Evolutionary conservation across 2,888 invertebrate genomes (phyloP).

Genomic region (Sminthurides aquaticus): DNA sequence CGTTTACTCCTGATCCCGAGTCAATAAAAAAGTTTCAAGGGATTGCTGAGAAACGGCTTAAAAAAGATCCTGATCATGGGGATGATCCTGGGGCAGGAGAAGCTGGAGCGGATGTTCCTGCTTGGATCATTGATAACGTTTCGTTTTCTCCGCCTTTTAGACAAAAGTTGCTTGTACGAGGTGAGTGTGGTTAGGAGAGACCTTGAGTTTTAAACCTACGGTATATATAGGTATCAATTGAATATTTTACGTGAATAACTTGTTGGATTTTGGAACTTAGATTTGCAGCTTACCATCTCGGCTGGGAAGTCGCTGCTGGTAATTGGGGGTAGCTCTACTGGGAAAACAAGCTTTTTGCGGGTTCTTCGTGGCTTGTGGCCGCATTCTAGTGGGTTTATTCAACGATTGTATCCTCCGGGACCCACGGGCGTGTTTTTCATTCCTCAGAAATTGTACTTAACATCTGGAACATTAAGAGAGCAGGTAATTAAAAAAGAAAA

Average conservation of each 20-base stretch:
- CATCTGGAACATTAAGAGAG: conserved; percentile 52
- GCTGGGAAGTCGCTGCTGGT: conserved; percentile 51
- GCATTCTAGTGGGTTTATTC: conserved; percentile 43
- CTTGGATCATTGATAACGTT: conserved; percentile 34
- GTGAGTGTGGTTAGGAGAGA: too few species aligned
- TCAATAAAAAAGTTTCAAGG: conserved; percentile 14
- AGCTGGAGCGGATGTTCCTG: conserved; percentile 9
- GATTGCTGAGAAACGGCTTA: conserved; percentile 11
- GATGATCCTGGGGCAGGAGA: not conserved
- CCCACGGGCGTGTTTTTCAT: conserved; percentile 50
- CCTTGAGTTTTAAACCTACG: too few species aligned
- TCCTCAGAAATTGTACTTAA: conserved; percentile 54
- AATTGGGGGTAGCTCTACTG: conserved; percentile 53
- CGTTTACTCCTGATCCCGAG: not conserved
- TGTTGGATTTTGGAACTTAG: conserved; percentile 43
- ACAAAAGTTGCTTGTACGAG: conserved; percentile 12
- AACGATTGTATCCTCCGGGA: conserved; percentile 41
- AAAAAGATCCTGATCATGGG: conserved; percentile 6
- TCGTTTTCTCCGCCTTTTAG: conserved; percentile 35
- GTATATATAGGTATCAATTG: not conserved
- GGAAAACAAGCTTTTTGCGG: conserved; percentile 55
- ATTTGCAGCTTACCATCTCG: conserved; percentile 49
- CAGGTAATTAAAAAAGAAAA: conserved; percentile 49
- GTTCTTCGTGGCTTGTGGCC: conserved; percentile 54
- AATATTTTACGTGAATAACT: too few species aligned